A percentile compares a stretch with the other conserved stretches of the same genome.
phyloP scores from a whole-genome alignment of 2,797 vertebrate genomes.

The Catharus ustulatus region DNA sequence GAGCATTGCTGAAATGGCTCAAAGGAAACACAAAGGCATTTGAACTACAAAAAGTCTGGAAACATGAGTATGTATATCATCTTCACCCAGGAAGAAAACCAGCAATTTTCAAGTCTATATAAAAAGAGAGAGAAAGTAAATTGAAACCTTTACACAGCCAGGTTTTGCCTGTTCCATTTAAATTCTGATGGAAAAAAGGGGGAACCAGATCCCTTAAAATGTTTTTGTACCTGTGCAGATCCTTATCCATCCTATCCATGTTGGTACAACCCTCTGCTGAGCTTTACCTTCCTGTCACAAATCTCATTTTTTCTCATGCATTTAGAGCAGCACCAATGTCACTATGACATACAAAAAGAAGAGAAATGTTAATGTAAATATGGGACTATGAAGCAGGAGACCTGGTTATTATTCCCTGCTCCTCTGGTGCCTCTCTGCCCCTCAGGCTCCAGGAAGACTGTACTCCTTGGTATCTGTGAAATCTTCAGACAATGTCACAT shows the following conservation, averaged over 20 bases:
- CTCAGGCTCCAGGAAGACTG: background rate
- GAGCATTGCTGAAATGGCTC: background rate
- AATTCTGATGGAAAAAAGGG: background rate
- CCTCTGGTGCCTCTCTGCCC: background rate
- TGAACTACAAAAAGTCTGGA: background rate
- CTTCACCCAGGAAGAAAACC: background rate
- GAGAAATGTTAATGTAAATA: background rate
- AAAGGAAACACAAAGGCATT: background rate
- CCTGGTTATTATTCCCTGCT: background rate
- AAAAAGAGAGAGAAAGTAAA: background rate
- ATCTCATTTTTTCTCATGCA: background rate
- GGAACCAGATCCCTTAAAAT: background rate
- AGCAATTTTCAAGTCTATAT: background rate
- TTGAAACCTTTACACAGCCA: background rate
- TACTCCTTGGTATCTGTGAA: background rate
- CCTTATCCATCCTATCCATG: background rate
- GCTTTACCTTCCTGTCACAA: background rate
- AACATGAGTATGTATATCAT: rapidly evolving
- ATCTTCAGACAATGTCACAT: background rate
- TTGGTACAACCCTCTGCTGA: background rate
- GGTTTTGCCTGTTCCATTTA: background rate
- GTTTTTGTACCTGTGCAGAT: background rate
- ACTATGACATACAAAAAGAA: background rate
- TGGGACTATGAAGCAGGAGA: background rate
- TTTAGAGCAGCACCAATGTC: background rate